phyloP scores from a whole-genome alignment of 2,113 vertebrate genomes.

The Pelvicachromis taeniatus region DNA sequence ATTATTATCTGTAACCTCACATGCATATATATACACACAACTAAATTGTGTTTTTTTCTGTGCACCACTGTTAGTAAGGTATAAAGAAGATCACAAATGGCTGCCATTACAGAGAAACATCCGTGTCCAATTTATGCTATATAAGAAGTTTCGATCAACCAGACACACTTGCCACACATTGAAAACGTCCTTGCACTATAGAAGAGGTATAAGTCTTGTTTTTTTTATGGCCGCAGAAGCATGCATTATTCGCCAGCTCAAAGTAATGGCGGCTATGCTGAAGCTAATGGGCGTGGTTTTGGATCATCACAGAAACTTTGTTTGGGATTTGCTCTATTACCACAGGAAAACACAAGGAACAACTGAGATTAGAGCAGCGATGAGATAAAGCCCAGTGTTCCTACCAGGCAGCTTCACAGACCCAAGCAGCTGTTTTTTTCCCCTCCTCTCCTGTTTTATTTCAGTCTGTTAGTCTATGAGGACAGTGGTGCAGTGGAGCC shows the following conservation, averaged over 20 bases:
- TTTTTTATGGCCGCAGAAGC: neutral
- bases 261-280: neutral
- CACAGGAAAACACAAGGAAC: slow-evolving; percentile 9
- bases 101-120: neutral
- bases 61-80: neutral
- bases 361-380: neutral
- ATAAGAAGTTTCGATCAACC: neutral
- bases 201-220: neutral
- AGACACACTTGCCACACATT: neutral
- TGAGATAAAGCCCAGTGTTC: neutral
- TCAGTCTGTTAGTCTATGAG: neutral
- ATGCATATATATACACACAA: neutral
- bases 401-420: neutral
- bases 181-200: neutral
- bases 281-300: neutral
- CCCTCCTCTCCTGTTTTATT: neutral
- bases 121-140: neutral
- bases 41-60: neutral
- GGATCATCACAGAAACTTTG: neutral
- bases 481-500: neutral
- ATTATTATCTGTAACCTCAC: neutral
- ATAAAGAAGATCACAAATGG: slow-evolving; percentile 1
- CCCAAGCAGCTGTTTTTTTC: neutral
- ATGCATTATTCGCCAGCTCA: neutral
- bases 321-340: slow-evolving; percentile 13